Evolutionary conservation across 2,888 invertebrate species (phyloP), one percentile per base, ranked within the genome.

Genomic region (Drosophila histrio): DNA sequence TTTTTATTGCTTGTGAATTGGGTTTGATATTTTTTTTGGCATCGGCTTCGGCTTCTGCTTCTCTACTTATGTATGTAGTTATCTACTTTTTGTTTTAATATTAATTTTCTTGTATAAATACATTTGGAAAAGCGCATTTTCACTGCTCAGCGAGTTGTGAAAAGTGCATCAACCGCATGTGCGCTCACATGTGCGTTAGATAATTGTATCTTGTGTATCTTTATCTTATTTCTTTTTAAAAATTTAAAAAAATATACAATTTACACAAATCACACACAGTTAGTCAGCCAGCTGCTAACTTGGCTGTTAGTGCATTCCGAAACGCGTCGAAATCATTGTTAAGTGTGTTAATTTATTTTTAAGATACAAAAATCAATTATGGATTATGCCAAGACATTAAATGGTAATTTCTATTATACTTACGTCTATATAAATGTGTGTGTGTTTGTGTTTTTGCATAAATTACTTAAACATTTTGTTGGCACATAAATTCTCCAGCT

Each of bases 111-210:
- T 59, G n/a, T 53, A 34, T 59, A 39, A 61, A 22, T 60, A 52
- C 61, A 57, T 50, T 63, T 60, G 67, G 61, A 62, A 66, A 74
- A 70, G 61, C 70, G 71, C 71, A 85, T 89, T 89, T 89, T 89
- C 87, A 74, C 85, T 89, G 89, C 75, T 87, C 89, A 90, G 78
- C 89, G 87, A 83, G 49, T 87, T 89, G 90, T 90, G 82, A 90
- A 90, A 60, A 86, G 90, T 87, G 90, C 90, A 90, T 89, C 90
- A 89, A 90, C 90, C 90, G 90, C 86, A 41, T 67, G 77, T 79
- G 64, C 79, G 75, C 77, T 77, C 85, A 79, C 67, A 80, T 81
- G 80, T 79, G 68, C 70, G 70, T 85, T 87, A 83, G 84, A 85
- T 84, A 86, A 72, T 75, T 77, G 56, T 77, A 22, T 50, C 69